Conservation (phyloP, 2,888 invertebrate genomes). For the Drosophila fungiperda region DNA sequence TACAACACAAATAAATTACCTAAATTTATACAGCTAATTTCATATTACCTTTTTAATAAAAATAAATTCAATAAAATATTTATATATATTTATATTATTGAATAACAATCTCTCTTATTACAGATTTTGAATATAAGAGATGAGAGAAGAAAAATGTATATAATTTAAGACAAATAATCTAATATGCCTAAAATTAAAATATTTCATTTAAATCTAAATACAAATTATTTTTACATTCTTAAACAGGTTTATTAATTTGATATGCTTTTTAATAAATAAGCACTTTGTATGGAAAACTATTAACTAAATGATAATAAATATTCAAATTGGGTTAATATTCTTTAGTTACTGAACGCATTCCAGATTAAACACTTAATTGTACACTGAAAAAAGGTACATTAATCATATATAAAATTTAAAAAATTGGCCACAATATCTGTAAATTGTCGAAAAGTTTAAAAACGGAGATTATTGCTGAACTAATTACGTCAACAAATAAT, state of each 20-base stretch:
- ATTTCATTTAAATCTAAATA: neutral
- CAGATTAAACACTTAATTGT: neutral
- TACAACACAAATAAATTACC: neutral
- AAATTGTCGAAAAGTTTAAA: neutral
- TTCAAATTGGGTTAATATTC: neutral
- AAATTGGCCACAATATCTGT: neutral
- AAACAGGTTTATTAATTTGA: neutral
- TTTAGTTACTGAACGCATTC: neutral
- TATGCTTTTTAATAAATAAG: neutral
- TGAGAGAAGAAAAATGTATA: accelerated
- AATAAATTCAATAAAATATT: neutral
- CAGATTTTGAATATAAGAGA: neutral
- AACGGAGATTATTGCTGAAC: neutral
- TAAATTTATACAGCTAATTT: neutral
- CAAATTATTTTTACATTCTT: neutral
- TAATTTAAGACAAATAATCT: neutral
- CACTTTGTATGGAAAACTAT: neutral
- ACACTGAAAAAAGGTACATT: neutral
- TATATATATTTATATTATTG: neutral
- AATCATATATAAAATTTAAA: neutral
- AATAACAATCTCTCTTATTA: neutral
- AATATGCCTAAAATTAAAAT: neutral
- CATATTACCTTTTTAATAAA: neutral
- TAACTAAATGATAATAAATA: neutral
- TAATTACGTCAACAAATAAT: neutral